Evolutionary conservation across 2,113 vertebrate species (phyloP).

Genomic region (Cinclus cinclus): DNA sequence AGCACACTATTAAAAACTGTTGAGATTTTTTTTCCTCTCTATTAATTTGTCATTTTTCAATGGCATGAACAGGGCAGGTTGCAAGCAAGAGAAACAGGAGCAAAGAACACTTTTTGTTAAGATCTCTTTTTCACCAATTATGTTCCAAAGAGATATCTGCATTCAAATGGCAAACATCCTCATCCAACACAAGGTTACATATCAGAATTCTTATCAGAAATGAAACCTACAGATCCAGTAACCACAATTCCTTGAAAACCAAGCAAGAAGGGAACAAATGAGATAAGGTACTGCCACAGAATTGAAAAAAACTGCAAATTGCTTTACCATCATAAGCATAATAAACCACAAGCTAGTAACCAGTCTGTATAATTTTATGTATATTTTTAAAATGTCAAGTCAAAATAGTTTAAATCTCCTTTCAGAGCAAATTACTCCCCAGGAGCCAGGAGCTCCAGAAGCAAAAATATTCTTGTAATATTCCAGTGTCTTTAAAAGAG

Average conservation of each 20-base stretch:
- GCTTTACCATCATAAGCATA: neutral
- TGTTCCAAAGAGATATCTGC: accelerated
- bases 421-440: neutral
- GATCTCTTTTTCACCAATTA: neutral
- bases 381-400: neutral
- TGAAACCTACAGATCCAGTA: neutral
- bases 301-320: neutral
- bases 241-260: neutral
- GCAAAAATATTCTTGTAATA: neutral
- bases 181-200: neutral
- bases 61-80: neutral
- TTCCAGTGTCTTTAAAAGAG: neutral
- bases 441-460: neutral
- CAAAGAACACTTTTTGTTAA: neutral
- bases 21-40: neutral
- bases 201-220: neutral
- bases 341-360: neutral
- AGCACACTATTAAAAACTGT: neutral
- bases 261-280: neutral
- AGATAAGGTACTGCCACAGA: neutral
- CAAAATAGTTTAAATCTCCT: neutral
- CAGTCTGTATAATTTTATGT: neutral
- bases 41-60: neutral
- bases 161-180: neutral
- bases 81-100: neutral